Base-by-base conservation (phyloP, 2,797 vertebrate genomes). In the Lagodon rhomboides region DNA sequence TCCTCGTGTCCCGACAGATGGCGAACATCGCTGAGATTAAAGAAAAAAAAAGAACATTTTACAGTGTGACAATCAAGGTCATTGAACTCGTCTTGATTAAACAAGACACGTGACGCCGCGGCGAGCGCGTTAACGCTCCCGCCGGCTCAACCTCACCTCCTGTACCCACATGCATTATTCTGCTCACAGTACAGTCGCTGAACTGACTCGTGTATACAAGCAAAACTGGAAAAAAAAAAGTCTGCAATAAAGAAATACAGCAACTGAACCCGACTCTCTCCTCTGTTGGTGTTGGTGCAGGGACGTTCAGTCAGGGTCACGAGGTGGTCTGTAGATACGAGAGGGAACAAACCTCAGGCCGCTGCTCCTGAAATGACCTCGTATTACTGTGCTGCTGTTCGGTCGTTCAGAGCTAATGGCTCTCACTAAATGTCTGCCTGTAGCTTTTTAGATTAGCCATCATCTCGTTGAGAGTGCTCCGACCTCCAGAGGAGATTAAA, bases 171-270 rank as follows among this genome's bases (percentile, higher is more conserved):
- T 49, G 41, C 66, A 69, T 82, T 73, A 71, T 30, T 66, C 79
- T 79, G 79, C 86, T 87, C 85, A 74, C 85, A 80, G 82, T 41
- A 84, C 80, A 68, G 77, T 67, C 8, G 61, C 86, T 72, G 66
- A 62, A 72, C 77, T 44, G 53, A 77, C 79, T 87, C 85, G 73
- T 91, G 89, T 92, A 91, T 79, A 89, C 82, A 82, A 85, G 77
- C 60, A 25, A 82, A 79, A 76, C 58, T 72, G 58, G 22, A 68
- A 59, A 73, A 61, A 49, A 67, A 65, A 67, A 53, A 77, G 62
- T 89, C 92, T 92, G 92, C 92, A 94, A 94, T 94, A 94, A 94
- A 94, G 74, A 85, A 84, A 77, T 51, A 49, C 75, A 54, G 64
- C 73, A 70, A 89, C 88, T 11, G 1, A 80, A 30, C 17, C 12